Percentiles rank a stretch among this genome's conserved stretches.
phyloP scores from a whole-genome alignment of 2,113 vertebrate genomes.

The Gallinago undulata region DNA sequence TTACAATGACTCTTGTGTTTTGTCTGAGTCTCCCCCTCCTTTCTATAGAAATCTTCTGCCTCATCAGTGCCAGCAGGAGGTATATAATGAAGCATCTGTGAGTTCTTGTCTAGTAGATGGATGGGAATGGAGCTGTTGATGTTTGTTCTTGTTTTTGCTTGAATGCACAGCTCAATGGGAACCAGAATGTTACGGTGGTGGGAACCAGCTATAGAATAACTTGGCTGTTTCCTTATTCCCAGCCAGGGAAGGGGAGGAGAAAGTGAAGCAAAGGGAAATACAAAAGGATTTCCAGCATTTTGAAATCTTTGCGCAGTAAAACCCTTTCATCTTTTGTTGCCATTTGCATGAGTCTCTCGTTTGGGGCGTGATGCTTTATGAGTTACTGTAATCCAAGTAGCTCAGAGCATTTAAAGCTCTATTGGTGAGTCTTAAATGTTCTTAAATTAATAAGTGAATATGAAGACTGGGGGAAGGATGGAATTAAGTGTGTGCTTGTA shows the following conservation, averaged over 20 bases:
- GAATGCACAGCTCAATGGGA: constrained; percentile 40
- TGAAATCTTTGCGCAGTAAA: constrained; percentile 41
- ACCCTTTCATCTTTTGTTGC: constrained; percentile 12
- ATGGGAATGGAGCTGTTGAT: constrained; percentile 47
- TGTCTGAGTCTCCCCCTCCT: neutral
- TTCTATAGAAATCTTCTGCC: constrained; percentile 34
- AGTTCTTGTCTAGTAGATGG: constrained; percentile 31
- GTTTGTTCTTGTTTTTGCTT: constrained; percentile 56
- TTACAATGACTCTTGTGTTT: constrained; percentile 51
- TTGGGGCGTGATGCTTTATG: neutral
- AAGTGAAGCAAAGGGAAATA: neutral
- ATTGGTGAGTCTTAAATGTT: neutral
- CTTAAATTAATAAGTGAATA: neutral
- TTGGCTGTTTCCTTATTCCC: constrained; percentile 32
- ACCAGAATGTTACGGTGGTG: neutral
- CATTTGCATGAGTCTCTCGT: neutral
- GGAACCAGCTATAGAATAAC: constrained; percentile 58
- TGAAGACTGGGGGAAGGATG: neutral
- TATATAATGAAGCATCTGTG: constrained; percentile 59
- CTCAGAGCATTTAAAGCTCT: neutral
- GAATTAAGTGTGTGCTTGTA: neutral
- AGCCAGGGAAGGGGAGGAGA: neutral
- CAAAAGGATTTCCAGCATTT: constrained; percentile 51
- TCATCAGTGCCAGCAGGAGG: constrained; percentile 51
- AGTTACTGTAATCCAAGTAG: neutral